phyloP scores from a whole-genome alignment of 2,113 vertebrate genomes.

The Acrocephalus kingi region DNA sequence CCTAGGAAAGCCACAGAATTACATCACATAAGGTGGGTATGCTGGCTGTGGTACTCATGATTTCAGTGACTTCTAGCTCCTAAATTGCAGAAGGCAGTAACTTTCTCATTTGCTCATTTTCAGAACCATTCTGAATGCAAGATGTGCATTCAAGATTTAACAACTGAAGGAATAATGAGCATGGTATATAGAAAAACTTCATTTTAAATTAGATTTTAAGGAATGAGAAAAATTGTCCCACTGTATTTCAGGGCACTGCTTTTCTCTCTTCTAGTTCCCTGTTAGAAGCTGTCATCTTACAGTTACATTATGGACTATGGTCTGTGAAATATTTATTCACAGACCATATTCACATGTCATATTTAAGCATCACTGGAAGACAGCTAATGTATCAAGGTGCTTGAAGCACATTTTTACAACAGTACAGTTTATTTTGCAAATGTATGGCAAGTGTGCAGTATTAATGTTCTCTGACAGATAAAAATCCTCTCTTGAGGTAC shows the following conservation, averaged over 20 bases:
- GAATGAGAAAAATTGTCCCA: neutral
- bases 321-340: constrained; percentile 24
- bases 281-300: neutral
- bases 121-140: neutral
- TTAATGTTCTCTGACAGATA: neutral
- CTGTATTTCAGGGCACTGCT: neutral
- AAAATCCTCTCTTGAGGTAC: neutral
- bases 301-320: neutral
- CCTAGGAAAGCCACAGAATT: neutral
- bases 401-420: neutral
- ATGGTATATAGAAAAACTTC: neutral
- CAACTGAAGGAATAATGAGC: neutral
- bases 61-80: neutral
- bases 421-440: neutral
- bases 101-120: neutral
- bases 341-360: neutral
- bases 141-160: neutral
- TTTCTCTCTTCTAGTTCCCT: neutral
- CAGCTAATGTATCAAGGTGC: neutral
- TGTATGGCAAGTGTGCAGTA: neutral
- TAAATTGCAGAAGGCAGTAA: neutral
- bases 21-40: neutral
- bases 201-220: neutral
- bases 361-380: constrained; percentile 38
- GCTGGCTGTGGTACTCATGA: neutral